Percentiles rank a stretch among this genome's conserved stretches.
phyloP scores from a whole-genome alignment of 2,113 vertebrate species.

The Ceyx margarethae region DNA sequence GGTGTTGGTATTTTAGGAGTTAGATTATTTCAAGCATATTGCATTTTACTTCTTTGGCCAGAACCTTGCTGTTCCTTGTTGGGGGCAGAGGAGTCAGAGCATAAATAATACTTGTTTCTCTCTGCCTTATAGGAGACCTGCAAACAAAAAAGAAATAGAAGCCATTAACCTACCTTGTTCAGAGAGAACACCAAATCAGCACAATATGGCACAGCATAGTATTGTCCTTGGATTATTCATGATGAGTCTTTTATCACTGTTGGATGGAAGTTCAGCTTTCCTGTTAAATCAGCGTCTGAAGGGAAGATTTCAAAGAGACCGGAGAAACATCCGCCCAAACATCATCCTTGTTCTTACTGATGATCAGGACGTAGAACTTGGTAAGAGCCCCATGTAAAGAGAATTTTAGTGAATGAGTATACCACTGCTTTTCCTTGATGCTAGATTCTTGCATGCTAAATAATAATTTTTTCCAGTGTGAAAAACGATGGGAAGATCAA shows the following conservation, averaged over 20 bases:
- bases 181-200: background rate
- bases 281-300: conserved; percentile 86
- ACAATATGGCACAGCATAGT: conserved; percentile 67
- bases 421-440: background rate
- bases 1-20: background rate
- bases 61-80: background rate
- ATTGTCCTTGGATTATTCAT: conserved; percentile 78
- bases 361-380: conserved; percentile 95
- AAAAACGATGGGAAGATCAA: background rate
- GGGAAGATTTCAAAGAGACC: conserved; percentile 90
- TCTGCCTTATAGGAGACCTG: conserved; percentile 40
- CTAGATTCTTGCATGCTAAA: background rate
- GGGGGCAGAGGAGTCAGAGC: background rate
- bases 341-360: conserved; percentile 96
- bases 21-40: background rate
- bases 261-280: conserved; percentile 78
- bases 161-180: conserved; percentile 8
- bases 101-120: background rate
- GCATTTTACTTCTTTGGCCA: background rate
- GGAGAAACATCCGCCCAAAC: conserved; percentile 95
- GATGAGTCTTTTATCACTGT: conserved; percentile 69
- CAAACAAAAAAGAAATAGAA: conserved; percentile 51
- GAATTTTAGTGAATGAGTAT: background rate
- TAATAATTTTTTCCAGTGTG: background rate
- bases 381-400: conserved; percentile 70